A percentile compares a stretch with the other conserved stretches of the same genome.
Conservation (phyloP, 2,113 vertebrate genomes). For the Coptodon bakossiorum region DNA sequence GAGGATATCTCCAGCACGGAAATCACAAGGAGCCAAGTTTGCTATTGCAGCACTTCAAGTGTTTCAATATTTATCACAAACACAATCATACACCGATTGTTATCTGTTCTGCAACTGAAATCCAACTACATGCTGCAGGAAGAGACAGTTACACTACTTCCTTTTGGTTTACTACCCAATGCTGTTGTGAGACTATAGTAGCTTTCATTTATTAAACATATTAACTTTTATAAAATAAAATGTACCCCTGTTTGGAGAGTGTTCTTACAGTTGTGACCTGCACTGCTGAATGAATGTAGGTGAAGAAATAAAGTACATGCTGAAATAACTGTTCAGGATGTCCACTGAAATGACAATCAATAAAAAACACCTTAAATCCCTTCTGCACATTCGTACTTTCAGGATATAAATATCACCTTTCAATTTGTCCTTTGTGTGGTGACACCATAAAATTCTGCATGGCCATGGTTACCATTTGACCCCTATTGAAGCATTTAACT, state of each 20-base stretch:
- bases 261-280: not conserved
- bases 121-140: not conserved
- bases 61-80: not conserved
- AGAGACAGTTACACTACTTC: not conserved
- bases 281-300: not conserved
- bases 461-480: conserved; percentile 27
- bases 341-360: not conserved
- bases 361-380: not conserved
- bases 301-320: not conserved
- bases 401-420: not conserved
- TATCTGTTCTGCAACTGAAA: not conserved
- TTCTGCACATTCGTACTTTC: not conserved
- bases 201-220: not conserved
- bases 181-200: not conserved
- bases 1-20: not conserved
- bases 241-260: not conserved
- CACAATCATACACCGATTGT: not conserved
- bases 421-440: not conserved
- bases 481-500: not conserved
- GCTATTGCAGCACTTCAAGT: not conserved
- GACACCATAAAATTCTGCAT: not conserved
- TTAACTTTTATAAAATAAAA: not conserved
- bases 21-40: conserved; percentile 6
- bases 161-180: not conserved
- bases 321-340: not conserved